A percentile compares a stretch with the other conserved stretches of the same genome.
Conservation (phyloP, 2,113 vertebrate species). For the Halcyon malimbica region DNA sequence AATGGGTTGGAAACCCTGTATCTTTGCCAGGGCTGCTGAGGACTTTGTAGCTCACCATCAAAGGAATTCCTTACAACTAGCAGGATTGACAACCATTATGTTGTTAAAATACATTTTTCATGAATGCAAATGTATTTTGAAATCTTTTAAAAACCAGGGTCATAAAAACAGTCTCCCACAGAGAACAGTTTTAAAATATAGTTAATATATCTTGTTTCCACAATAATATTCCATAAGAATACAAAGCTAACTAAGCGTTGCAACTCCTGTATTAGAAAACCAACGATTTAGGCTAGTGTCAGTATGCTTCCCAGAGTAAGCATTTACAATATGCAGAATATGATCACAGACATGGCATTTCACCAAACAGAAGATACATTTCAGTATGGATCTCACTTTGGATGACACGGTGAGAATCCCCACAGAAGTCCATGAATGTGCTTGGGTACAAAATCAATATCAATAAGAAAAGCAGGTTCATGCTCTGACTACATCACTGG, state of each 20-base stretch:
- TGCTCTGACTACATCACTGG: neutral
- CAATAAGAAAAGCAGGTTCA: neutral
- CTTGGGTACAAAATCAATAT: neutral
- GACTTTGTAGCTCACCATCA: slow-evolving; percentile 43
- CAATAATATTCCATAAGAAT: neutral
- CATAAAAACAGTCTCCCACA: neutral
- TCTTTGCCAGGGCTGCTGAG: neutral
- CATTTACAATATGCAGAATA: neutral
- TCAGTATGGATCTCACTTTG: neutral
- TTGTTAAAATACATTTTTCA: slow-evolving; percentile 55
- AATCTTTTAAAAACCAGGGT: slow-evolving; percentile 8
- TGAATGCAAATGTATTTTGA: slow-evolving; percentile 20
- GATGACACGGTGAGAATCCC: neutral
- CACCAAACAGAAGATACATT: neutral
- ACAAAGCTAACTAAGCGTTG: neutral
- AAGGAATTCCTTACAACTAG: slow-evolving; percentile 39
- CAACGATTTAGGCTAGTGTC: neutral
- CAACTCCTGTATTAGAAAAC: neutral
- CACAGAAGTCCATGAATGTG: neutral
- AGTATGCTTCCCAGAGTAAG: neutral
- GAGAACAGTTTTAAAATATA: neutral
- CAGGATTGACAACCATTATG: neutral
- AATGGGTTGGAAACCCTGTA: neutral
- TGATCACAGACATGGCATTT: neutral
- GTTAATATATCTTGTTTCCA: neutral